Evolutionary conservation across 2,797 vertebrate genomes (phyloP), one percentile per base, ranked within the genome.

Genomic region (Pangasius sanitwongsei): DNA sequence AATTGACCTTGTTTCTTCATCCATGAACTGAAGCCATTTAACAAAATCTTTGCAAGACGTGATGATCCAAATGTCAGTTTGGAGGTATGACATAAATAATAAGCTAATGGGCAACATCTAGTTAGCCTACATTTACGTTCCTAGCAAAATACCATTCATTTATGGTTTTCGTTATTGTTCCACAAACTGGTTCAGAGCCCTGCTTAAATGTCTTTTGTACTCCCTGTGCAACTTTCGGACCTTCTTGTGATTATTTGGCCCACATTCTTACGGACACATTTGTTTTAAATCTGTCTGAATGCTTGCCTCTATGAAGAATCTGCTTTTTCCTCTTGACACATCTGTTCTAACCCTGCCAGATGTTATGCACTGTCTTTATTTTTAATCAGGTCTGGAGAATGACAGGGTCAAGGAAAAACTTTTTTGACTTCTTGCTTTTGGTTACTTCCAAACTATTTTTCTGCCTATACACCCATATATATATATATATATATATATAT

Each of bases 291-390:
- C 77, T 34, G 16, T 80, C 53, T 80, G 16, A 55, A 23, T 81
- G 18, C 37, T 83, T 41, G 34, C 63, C 80, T 25, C n/a, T n/a
- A n/a, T n/a, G n/a, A n/a, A n/a, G n/a, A 44, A 16, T 61, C 81
- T 28, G 34, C 23, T 25, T 61, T 83, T 61, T 28, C 16, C 25
- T 83, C 6, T n/a, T 41, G 34, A 83, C 34, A 82, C 80, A 61
- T 82, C 55, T 82, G 80, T 61, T 59, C n/a, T 59, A 61, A 61
- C 81, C 37, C 59, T 28, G 37, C 81, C 59, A 65, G 81, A 65
- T 63, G 81, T 83, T 6, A 83, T 1, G 28, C 31, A 15, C 80
- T 37, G 55, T 28, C 23, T 63, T 61, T 82, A 61, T 44, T 41
- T 55, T 41, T 6, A 61, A 37, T 82, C 9, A 44, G 0, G 57